Evolutionary conservation across 1,140 invertebrate genomes (phyloP).

Genomic region (Euglossa dilemma): DNA sequence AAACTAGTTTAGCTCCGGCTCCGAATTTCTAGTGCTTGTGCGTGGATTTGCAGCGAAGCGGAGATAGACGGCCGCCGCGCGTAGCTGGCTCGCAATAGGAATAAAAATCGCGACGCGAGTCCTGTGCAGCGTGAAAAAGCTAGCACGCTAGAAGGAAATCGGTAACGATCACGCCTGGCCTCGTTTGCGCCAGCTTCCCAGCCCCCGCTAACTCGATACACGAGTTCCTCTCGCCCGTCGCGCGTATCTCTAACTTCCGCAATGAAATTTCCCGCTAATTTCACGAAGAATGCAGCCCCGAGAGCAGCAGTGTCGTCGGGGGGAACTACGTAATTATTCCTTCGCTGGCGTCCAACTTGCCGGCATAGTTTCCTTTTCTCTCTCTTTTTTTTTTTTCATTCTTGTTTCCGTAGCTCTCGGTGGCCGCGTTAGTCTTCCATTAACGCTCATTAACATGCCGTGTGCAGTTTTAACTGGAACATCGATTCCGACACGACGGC

Average conservation of each 20-base stretch:
- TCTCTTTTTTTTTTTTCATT: not conserved
- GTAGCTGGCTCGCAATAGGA: not conserved
- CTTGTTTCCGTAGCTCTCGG: not conserved
- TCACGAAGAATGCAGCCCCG: constrained; percentile 43
- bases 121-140: not conserved
- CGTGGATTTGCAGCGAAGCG: too few relatives aligned
- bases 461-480: constrained; percentile 54
- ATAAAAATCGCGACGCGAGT: not conserved
- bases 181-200: not conserved
- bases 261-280: constrained; percentile 48
- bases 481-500: constrained; percentile 10
- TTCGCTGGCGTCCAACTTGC: constrained; percentile 13
- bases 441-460: constrained; percentile 64
- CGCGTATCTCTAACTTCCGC: constrained; percentile 1
- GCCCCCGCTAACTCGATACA: constrained; percentile 32
- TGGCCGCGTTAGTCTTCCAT: constrained; percentile 39
- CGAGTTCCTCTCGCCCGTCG: not conserved
- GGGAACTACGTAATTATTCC: constrained; percentile 47
- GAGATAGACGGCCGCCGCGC: too few relatives aligned
- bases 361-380: constrained; percentile 19
- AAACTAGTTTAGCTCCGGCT: not conserved
- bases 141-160: constrained; percentile 4
- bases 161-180: constrained; percentile 1
- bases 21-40: not conserved
- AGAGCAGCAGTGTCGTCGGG: not conserved